A percentile compares a stretch with the other conserved stretches of the same genome.
Conservation (phyloP, 2,113 vertebrate species). For the Oncorhynchus kisutch region DNA sequence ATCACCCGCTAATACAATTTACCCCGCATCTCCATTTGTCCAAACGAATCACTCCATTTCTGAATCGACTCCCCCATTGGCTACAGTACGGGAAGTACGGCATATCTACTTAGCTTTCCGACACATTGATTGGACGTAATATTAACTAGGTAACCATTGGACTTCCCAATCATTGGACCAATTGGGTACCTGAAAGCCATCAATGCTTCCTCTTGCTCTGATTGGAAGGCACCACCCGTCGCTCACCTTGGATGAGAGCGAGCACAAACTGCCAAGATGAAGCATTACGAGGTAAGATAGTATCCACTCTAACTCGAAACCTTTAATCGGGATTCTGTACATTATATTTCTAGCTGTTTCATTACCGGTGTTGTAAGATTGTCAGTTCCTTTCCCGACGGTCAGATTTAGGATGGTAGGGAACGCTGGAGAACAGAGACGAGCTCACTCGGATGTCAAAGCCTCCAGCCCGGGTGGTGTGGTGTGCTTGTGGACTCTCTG, state of each 20-base stretch:
- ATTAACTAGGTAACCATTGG: too few species aligned
- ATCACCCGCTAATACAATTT: conserved; percentile 21
- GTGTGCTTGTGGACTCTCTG: too few species aligned
- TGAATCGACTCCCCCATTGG: conserved; percentile 47
- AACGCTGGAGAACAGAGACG: background rate
- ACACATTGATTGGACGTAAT: conserved; percentile 29
- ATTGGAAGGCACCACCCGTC: conserved; percentile 60
- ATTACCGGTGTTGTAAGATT: too few species aligned
- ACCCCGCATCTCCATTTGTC: conserved; percentile 8
- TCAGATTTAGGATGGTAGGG: background rate
- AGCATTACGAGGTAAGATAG: conserved; percentile 80
- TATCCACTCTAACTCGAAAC: conserved; percentile 34
- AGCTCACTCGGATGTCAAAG: background rate
- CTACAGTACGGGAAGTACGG: background rate
- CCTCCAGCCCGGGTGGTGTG: too few species aligned
- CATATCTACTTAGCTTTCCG: conserved; percentile 4
- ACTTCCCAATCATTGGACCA: conserved; percentile 7
- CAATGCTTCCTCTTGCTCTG: conserved; percentile 9
- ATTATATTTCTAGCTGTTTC: background rate
- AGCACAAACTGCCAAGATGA: conserved; percentile 71
- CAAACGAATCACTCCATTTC: conserved; percentile 21
- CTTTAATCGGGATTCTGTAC: conserved; percentile 14
- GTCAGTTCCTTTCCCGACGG: background rate
- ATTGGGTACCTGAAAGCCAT: background rate
- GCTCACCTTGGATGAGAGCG: conserved; percentile 49